Base-by-base conservation (phyloP, 2,888 invertebrate species). In the Epinotia bilunana region DNA sequence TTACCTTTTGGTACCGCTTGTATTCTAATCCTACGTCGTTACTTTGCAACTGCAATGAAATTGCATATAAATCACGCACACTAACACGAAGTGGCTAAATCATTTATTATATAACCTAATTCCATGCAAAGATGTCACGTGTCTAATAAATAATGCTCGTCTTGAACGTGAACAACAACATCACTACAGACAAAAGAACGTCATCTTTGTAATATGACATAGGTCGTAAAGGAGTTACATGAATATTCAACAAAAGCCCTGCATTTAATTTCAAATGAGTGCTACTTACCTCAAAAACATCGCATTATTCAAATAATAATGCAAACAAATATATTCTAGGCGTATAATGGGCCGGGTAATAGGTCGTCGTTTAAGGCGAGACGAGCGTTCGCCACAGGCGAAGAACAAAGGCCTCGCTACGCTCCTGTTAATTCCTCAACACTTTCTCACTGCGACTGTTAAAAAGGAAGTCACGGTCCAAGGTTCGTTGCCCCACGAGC, bases 381-480 rank as follows among this genome's bases (percentile, higher is more conserved):
- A 53, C 65, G 76, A 64, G 76, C 80, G 85, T 87, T 87, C 82
- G 86, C 87, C 85, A 84, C 87, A 88, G 86, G 81, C 78, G 83
- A 79, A 87, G 88, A 91, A 92, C 93, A 93, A 92, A 91, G 87
- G 83, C 76, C 76, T 83, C 84, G 88, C 86, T 79, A 88, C 90
- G 89, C 88, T 89, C 88, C 90, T 91, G 89, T 90, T 91, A 88
- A 88, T 89, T 89, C 87, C 81, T 85, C 83, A 82, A 86, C 87
- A 88, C 90, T 91, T 92, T 91, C 91, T 88, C 90, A 91, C 84
- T 87, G 86, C 81, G 80, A 76, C 78, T 83, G 89, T 89, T 93
- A 91, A 93, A 92, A 87, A 91, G 93, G 93, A 93, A 93, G 93
- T 93, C 93, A 93, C 91, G 93, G 88, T 78, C 82, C 80, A 78